These are phyloP conservation scores for Hippocampus abdominalis DNA, from an alignment of 2,113 vertebrate species.

Conservation along the genomic window DNA sequence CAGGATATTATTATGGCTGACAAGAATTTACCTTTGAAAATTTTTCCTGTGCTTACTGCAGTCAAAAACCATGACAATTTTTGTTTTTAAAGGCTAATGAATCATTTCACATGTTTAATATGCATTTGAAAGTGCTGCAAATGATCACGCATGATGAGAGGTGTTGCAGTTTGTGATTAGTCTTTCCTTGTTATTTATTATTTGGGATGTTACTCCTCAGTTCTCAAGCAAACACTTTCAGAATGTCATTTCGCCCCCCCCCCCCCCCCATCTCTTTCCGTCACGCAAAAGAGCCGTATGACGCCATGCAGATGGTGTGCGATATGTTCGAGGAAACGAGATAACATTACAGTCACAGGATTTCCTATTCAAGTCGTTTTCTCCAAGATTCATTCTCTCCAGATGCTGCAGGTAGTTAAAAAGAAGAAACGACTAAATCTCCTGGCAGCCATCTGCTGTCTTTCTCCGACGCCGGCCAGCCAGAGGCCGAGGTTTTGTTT, in stretches of 20 bases:
- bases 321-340: conserved; percentile 14
- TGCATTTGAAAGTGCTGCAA: neutral
- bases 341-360: conserved; percentile 16
- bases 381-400: conserved; percentile 28
- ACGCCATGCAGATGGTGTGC: conserved; percentile 14
- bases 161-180: neutral
- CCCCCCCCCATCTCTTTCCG: neutral
- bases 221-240: neutral
- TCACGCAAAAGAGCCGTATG: neutral
- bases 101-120: neutral
- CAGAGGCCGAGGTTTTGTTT: conserved; percentile 13
- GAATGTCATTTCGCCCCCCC: neutral
- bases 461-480: conserved; percentile 24
- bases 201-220: neutral
- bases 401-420: conserved; percentile 23
- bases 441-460: conserved; percentile 45
- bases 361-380: conserved; percentile 32
- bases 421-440: conserved; percentile 35
- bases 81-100: neutral
- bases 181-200: neutral
- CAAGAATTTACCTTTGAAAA: neutral
- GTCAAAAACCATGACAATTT: neutral
- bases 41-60: neutral
- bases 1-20: too few relatives aligned
- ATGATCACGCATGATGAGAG: neutral